Base-by-base conservation (phyloP, 1,140 invertebrate genomes). In the Leptonema lineaticorne region DNA sequence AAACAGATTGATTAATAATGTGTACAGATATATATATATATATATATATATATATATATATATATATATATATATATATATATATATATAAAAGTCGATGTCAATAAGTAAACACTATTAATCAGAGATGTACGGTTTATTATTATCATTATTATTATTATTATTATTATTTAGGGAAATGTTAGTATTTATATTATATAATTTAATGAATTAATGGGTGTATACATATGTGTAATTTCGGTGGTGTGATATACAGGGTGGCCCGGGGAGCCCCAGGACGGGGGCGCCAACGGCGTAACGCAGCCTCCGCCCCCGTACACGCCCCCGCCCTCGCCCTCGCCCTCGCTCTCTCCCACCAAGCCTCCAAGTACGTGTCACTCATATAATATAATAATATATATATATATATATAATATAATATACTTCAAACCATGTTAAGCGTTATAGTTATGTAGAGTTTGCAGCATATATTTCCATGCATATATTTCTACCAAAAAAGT, bases 321-420 rank as follows among this genome's bases (percentile, higher is more conserved):
- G 63, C 67, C 82, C 79, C 82, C 83, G 78, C 78, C 77, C 80
- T 80, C 81, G 77, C 82, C 80, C 79, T 79, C 78, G 80, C 80
- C 79, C 81, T 76, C 82, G 79, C 79, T 80, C 78, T 79, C 83
- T 76, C 84, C 84, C 75, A 85, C 82, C 82, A 85, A 84, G 78
- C 81, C 81, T 80, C 83, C 85, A 86, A 86, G 85, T 86, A 86
- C 76, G 85, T 83, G 71, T 58, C 63, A 68, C 65, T 79, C 71
- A 68, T 66, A 63, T 68, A 59, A 18, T 59, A 30, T 24, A 53
- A 5, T 7, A 6, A 48, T 16, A 48, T 48, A 48, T 48, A 48
- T 16, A 16, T 16, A 48, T n/a, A 48, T 48, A 5, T 33, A 33
- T n/a, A n/a, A n/a, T n/a, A n/a, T n/a, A n/a, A n/a, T n/a, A n/a